Conservation (phyloP, 2,113 vertebrate genomes). For the Apodemus sylvaticus region DNA sequence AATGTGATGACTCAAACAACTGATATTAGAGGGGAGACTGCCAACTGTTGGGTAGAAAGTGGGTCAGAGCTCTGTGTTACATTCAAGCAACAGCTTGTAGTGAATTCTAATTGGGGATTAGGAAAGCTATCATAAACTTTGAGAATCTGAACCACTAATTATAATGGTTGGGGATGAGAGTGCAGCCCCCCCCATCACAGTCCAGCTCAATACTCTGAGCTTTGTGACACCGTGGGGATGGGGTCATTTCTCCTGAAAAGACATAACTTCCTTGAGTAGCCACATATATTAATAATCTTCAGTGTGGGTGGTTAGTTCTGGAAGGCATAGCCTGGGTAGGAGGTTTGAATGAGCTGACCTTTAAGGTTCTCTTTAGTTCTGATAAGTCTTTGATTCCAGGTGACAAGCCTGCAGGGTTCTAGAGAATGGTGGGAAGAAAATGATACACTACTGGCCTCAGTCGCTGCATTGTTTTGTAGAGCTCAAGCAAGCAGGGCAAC, state of each 20-base stretch:
- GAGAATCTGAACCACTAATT: slow-evolving; percentile 14
- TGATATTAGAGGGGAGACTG: slow-evolving; percentile 24
- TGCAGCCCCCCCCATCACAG: neutral
- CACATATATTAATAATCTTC: slow-evolving; percentile 16
- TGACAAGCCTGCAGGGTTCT: slow-evolving; percentile 16
- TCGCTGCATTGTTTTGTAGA: neutral
- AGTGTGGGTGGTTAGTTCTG: neutral
- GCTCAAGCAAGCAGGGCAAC: neutral
- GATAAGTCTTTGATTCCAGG: slow-evolving; percentile 44
- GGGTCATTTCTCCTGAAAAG: slow-evolving; percentile 14
- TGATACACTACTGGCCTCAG: neutral
- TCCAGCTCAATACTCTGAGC: neutral
- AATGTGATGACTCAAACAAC: neutral
- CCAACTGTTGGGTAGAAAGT: slow-evolving; percentile 24
- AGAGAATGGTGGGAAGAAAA: neutral
- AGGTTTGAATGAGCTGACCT: slow-evolving; percentile 47
- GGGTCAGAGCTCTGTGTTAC: neutral
- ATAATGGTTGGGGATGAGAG: slow-evolving; percentile 3
- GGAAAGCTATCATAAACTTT: slow-evolving; percentile 38
- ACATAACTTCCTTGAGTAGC: neutral
- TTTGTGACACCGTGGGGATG: neutral
- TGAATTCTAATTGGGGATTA: slow-evolving; percentile 36
- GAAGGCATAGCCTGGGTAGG: neutral
- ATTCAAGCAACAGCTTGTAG: neutral
- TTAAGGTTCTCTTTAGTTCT: neutral